Base-by-base conservation (phyloP, 2,888 invertebrate species). In the Rotaria sp. region DNA sequence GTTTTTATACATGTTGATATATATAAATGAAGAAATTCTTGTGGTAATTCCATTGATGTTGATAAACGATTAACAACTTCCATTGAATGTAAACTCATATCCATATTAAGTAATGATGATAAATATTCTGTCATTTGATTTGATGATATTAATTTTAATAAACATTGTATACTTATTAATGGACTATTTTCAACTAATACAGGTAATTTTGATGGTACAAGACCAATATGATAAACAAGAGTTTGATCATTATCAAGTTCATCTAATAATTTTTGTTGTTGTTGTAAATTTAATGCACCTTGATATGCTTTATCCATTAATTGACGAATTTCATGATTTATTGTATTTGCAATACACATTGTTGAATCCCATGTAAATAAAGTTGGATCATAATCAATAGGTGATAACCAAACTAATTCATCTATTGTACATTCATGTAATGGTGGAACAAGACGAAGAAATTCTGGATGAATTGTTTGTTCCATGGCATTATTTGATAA, bases 81-180 rank as follows among this genome's bases (percentile, higher is more conserved):
- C 96, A 98, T 97, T 26, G 97, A 97, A 92, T 98, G 97, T 87
- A 98, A 92, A 0, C 97, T 96, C 94, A 98, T 96, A 91, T 97
- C 97, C 97, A 88, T 85, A 87, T 84, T 86, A 85, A 85, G 57
- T 45, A 80, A 80, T 11, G 80, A 80, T 13, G 80, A 80, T 45
- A 80, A 80, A 80, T 80, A 80, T 80, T 80, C 80, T 13, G 80
- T 41, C 45, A 80, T 45, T 80, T 80, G 80, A 45, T 80, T 80
- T n/a, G 45, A 45, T n/a, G 80, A n/a, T 3, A 80, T 80, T 26
- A 80, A 45, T 80, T 80, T 80, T 15, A 80, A 80, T n/a, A 80
- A 80, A n/a, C 80, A 80, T 80, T 80, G 80, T 8, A 80, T 80
- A 45, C 45, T 45, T 24, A 80, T 80, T 45, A 80, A n/a, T 80